These are phyloP conservation scores for Myopa testacea DNA, from an alignment of 2,888 invertebrate species.

Conservation along the genomic window DNA sequence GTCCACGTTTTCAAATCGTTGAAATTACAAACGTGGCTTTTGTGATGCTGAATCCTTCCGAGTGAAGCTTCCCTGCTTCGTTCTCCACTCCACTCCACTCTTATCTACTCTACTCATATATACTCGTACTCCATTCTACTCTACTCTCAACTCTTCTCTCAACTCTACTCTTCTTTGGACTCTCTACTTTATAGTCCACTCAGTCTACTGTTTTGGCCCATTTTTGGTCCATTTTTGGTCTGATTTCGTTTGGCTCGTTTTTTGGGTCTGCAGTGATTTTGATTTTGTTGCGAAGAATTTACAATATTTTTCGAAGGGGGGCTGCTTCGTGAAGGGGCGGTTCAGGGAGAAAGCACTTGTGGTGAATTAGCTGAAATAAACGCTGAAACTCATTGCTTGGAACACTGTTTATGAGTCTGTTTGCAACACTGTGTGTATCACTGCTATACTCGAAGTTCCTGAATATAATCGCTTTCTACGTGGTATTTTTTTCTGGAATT, in stretches of 20 bases:
- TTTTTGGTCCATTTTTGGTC: background rate
- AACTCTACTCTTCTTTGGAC: background rate
- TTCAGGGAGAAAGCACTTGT: too few species aligned
- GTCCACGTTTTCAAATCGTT: slow-evolving; percentile 21
- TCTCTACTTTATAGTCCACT: background rate
- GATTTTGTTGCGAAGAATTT: slow-evolving; percentile 22
- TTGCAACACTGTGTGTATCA: too few species aligned
- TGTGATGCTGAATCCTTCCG: background rate
- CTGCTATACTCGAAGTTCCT: too few species aligned
- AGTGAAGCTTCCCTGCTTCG: background rate
- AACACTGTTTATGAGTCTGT: too few species aligned
- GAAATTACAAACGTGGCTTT: slow-evolving; percentile 2
- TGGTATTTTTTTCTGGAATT: too few species aligned
- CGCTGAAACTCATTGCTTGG: background rate
- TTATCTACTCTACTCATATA: background rate
- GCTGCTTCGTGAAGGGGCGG: too few species aligned
- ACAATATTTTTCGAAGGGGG: background rate
- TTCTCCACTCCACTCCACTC: background rate
- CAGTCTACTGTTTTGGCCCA: background rate
- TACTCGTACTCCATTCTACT: background rate
- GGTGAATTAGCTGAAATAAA: background rate
- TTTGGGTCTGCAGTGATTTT: slow-evolving; percentile 7
- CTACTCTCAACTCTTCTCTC: background rate
- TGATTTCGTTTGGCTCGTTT: background rate
- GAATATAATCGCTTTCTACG: too few species aligned